Evolutionary conservation across 92 coral and sea anemone genomes (phyloP).

Genomic region (Parazoanthus atlanticus): DNA sequence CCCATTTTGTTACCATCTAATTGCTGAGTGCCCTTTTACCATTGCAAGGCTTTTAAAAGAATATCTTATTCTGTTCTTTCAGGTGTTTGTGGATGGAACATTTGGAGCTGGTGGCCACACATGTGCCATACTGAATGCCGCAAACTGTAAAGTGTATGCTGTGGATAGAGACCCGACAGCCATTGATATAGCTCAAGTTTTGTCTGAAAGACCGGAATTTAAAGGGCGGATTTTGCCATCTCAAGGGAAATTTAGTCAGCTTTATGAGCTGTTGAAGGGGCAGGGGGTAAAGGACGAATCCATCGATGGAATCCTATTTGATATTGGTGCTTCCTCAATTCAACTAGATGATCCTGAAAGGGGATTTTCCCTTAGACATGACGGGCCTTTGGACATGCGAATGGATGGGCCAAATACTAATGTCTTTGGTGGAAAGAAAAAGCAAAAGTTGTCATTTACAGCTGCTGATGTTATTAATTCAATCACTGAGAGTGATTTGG

Average conservation of each 20-base stretch:
- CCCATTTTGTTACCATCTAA: too few species aligned
- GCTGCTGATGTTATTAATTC: slow-evolving; percentile 95
- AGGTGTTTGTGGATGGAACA: slow-evolving; percentile 90
- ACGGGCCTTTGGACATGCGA: slow-evolving; percentile 91
- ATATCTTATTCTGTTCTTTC: slow-evolving; percentile 14
- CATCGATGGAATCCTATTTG: slow-evolving; percentile 76
- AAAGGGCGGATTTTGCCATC: slow-evolving; percentile 70
- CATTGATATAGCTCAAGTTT: slow-evolving; percentile 75
- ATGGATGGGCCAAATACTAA: slow-evolving; percentile 62
- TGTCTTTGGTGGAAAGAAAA: background rate
- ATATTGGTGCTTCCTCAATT: slow-evolving; percentile 84
- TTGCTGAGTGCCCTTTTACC: too few species aligned
- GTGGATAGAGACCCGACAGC: slow-evolving; percentile 84
- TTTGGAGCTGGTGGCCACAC: slow-evolving; percentile 92
- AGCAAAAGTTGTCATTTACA: slow-evolving; percentile 62
- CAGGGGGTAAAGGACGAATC: slow-evolving; percentile 71
- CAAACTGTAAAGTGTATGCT: slow-evolving; percentile 82
- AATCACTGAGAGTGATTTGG: slow-evolving; percentile 74
- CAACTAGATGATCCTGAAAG: slow-evolving; percentile 85
- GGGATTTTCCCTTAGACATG: slow-evolving; percentile 83
- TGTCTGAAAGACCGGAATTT: slow-evolving; percentile 77
- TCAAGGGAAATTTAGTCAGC: slow-evolving; percentile 79
- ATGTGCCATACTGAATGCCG: slow-evolving; percentile 74
- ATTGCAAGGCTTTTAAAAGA: too few species aligned
- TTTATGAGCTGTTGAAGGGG: slow-evolving; percentile 49